Percentiles rank a stretch among this genome's conserved stretches.
Evolutionary conservation across 2,888 invertebrate species (phyloP).

Genomic region (Drosophila formosana): DNA sequence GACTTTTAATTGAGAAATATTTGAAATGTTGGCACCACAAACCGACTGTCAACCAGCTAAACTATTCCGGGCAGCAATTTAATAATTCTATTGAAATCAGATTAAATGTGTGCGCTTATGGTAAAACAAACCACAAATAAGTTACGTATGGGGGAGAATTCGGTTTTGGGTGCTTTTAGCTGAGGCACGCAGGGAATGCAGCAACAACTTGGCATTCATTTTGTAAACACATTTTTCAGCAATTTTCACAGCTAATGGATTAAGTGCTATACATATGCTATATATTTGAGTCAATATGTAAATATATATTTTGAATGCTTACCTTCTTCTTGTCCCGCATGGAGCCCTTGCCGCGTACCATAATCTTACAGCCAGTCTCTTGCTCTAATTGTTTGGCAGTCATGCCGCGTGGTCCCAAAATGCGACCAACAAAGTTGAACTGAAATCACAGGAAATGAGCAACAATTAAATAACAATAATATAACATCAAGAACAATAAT

Average conservation of each 20-base stretch:
- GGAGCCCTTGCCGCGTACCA: slow-evolving; percentile 99
- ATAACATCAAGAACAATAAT: background rate
- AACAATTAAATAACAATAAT: slow-evolving; percentile 46
- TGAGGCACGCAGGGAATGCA: slow-evolving; percentile 45
- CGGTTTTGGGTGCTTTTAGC: slow-evolving; percentile 28
- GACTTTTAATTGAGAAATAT: slow-evolving; percentile 54
- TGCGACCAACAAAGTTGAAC: slow-evolving; percentile 99
- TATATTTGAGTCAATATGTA: slow-evolving; percentile 1
- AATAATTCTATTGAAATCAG: slow-evolving; percentile 5
- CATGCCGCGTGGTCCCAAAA: slow-evolving; percentile 99
- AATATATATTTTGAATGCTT: slow-evolving; percentile 81
- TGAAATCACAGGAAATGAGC: slow-evolving; percentile 85
- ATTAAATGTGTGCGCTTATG: background rate
- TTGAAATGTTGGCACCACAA: slow-evolving; percentile 61
- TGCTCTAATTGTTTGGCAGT: slow-evolving; percentile 99
- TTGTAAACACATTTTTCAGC: slow-evolving; percentile 16
- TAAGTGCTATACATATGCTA: background rate
- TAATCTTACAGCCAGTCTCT: slow-evolving; percentile 99
- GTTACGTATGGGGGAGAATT: background rate
- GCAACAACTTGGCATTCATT: slow-evolving; percentile 19
- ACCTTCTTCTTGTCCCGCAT: slow-evolving; percentile 99
- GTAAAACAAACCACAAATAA: slow-evolving; percentile 11
- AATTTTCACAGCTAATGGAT: slow-evolving; percentile 7
- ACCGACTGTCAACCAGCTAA: slow-evolving; percentile 58
- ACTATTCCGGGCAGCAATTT: slow-evolving; percentile 9